Evolutionary conservation across 2,797 vertebrate genomes (phyloP).

Genomic region (Heliangelus exortis): DNA sequence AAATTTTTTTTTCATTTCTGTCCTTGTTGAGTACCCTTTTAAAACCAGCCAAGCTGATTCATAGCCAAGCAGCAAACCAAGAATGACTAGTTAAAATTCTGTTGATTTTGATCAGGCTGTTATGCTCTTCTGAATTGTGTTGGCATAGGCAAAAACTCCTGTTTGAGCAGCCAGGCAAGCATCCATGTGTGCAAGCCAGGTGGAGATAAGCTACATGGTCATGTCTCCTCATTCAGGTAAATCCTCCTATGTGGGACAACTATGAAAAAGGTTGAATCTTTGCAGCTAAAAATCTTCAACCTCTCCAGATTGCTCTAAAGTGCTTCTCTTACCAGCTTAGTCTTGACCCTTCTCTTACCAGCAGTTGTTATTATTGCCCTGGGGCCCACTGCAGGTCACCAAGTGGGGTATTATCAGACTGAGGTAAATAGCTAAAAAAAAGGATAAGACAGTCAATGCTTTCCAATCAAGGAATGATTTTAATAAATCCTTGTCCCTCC

Average conservation of each 20-base stretch:
- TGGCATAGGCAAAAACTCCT: neutral
- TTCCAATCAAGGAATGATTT: neutral
- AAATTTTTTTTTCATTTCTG: neutral
- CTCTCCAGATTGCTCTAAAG: neutral
- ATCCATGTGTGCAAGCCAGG: fast-evolving
- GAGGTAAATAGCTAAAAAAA: neutral
- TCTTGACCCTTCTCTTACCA: neutral
- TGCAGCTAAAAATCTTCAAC: neutral
- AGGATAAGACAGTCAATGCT: neutral
- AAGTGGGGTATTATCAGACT: neutral
- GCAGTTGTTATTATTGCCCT: neutral
- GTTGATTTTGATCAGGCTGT: neutral
- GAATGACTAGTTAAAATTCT: neutral
- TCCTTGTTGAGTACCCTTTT: neutral
- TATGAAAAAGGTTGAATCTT: neutral
- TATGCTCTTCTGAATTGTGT: neutral
- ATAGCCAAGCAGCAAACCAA: neutral
- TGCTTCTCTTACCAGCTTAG: fast-evolving
- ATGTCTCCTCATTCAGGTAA: neutral
- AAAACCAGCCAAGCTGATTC: neutral
- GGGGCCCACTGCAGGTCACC: neutral
- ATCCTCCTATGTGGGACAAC: neutral
- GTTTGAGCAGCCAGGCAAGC: neutral
- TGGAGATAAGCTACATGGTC: fast-evolving
- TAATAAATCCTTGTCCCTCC: neutral